Base-by-base conservation (phyloP, 1,140 invertebrate genomes). In the Telenomus remus region DNA sequence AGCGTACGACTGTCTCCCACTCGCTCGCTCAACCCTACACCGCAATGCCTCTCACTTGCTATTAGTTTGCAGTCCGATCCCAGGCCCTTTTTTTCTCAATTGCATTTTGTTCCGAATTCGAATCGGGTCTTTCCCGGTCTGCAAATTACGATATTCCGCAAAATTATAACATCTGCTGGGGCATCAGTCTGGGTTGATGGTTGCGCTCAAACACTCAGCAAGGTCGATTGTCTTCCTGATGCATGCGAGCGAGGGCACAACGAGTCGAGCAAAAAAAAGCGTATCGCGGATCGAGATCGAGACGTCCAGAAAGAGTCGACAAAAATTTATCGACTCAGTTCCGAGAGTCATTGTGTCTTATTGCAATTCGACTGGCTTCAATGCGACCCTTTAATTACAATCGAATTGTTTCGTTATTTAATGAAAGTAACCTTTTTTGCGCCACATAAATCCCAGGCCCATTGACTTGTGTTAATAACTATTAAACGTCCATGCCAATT, bases 101-200 rank as follows among this genome's bases (percentile, higher is more conserved):
- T 81, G 72, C 66, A 75, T 80, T 78, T 78, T 73, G 65, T 80
- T 79, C 70, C 65, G 79, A 80, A 80, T 79, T 79, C 76, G 81
- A 82, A 82, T 81, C 78, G 72, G 70, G 73, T 72, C 78, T 39
- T 80, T 78, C 71, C 76, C 59, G 70, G 63, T 55, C 75, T 75
- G 76, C 66, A 82, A 85, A 86, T 86, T 81, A 85, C 81, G 82
- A 79, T 80, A 85, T 86, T 86, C 82, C 82, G 65, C 76, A 76
- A 87, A 86, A 87, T 87, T 87, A 87, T 86, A 87, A 87, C 85
- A 87, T 87, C 84, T 82, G 84, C 81, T 51, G 54, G 66, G 60
- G 68, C 76, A 65, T 72, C 70, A 60, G 73, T 64, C 69, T 78
- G 66, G 59, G 44, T n/a, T 39, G 37, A 27, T 27, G 37, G n/a